phyloP scores from a whole-genome alignment of 2,797 vertebrate species.

The Sebastes itinus region DNA sequence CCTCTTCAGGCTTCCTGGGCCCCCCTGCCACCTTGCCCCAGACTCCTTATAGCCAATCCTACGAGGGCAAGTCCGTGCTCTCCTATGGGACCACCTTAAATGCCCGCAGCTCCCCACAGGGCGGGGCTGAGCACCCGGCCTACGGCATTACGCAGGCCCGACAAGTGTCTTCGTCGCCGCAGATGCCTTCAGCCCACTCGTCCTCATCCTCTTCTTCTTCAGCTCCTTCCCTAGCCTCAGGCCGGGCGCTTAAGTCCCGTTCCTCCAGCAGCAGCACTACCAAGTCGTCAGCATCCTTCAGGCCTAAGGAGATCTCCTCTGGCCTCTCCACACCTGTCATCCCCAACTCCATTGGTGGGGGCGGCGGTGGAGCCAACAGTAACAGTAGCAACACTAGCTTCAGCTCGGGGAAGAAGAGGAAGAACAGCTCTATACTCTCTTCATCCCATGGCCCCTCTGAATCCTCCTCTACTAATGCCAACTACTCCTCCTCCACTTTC shows the following conservation, averaged over 20 bases:
- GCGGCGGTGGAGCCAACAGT: constrained; percentile 79
- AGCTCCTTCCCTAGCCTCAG: constrained; percentile 90
- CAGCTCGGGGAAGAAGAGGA: constrained; percentile 96
- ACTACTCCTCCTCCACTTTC: constrained; percentile 81
- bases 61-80: constrained; percentile 87
- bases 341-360: constrained; percentile 79
- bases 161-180: constrained; percentile 97
- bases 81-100: constrained; percentile 96
- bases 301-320: constrained; percentile 78
- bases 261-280: constrained; percentile 87
- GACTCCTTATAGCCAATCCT: constrained; percentile 88
- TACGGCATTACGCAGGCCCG: constrained; percentile 93
- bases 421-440: constrained; percentile 89
- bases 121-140: constrained; percentile 89
- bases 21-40: constrained; percentile 85
- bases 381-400: constrained; percentile 83
- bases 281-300: constrained; percentile 88
- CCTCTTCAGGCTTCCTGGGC: constrained; percentile 86
- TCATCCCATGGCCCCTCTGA: constrained; percentile 86
- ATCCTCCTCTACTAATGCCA: constrained; percentile 83
- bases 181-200: constrained; percentile 96
- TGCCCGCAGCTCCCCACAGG: constrained; percentile 87
- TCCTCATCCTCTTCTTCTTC: constrained; percentile 85
- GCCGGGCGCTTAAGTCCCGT: constrained; percentile 94
- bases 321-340: constrained; percentile 77